phyloP scores from a whole-genome alignment of 2,113 vertebrate genomes.

The Athene cunicularia region DNA sequence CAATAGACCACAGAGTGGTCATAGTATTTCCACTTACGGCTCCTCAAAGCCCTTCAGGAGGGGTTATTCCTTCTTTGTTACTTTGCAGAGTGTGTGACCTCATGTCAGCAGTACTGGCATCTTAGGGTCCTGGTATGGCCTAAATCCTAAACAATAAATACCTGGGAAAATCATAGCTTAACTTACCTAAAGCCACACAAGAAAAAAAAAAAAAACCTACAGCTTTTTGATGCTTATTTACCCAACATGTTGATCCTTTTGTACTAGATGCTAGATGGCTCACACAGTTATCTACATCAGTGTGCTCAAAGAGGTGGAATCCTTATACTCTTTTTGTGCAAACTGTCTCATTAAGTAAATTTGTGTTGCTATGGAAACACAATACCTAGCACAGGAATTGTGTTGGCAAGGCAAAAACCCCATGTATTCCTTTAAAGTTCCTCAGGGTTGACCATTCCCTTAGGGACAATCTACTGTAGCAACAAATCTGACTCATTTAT shows the following conservation, averaged over 20 bases:
- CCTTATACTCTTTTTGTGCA: not conserved
- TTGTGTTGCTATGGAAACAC: slow-evolving; percentile 36
- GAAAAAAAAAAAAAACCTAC: not conserved
- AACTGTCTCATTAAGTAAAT: not conserved
- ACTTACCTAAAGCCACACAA: not conserved
- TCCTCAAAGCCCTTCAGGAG: not conserved
- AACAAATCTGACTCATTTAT: not conserved
- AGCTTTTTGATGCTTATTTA: not conserved
- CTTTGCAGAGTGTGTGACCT: not conserved
- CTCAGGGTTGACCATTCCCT: not conserved
- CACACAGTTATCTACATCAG: not conserved
- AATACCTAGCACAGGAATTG: not conserved
- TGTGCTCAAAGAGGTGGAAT: not conserved
- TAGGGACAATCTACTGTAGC: not conserved
- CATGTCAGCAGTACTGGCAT: not conserved
- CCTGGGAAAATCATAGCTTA: not conserved
- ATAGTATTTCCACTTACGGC: not conserved
- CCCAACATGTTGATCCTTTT: not conserved
- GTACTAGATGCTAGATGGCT: not conserved
- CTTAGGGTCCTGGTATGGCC: not conserved
- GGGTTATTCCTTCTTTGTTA: not conserved
- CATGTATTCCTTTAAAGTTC: not conserved
- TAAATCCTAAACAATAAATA: not conserved
- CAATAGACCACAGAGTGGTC: not conserved
- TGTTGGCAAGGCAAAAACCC: not conserved